Conservation (phyloP, 2,113 vertebrate genomes). For the Seriola dumerili region DNA sequence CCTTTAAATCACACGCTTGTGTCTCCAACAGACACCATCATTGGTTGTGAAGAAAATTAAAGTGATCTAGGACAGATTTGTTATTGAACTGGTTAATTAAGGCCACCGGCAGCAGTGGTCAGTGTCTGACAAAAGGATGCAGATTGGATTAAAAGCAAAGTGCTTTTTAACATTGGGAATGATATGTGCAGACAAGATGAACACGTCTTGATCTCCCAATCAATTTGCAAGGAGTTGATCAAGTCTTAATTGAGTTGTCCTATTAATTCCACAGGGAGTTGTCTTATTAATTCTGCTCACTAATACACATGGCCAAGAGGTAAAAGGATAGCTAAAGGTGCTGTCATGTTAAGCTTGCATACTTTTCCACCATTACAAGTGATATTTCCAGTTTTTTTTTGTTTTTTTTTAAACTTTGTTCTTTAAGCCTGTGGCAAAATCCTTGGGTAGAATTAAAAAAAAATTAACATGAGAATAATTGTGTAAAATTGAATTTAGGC, state of each 20-base stretch:
- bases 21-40: slow-evolving; percentile 61
- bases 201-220: slow-evolving; percentile 69
- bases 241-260: slow-evolving; percentile 81
- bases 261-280: slow-evolving; percentile 63
- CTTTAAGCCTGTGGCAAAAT: not conserved
- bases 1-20: slow-evolving; percentile 67
- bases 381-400: not conserved
- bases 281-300: slow-evolving; percentile 66
- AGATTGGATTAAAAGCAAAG: slow-evolving; percentile 71
- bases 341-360: slow-evolving; percentile 21
- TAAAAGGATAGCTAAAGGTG: slow-evolving; percentile 43
- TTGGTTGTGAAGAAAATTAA: slow-evolving; percentile 74
- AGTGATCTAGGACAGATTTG: slow-evolving; percentile 76
- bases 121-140: slow-evolving; percentile 68
- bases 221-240: slow-evolving; percentile 77
- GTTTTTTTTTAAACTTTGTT: not conserved
- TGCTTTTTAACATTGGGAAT: slow-evolving; percentile 62
- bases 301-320: slow-evolving; percentile 45
- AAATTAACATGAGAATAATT: not conserved
- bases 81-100: slow-evolving; percentile 82
- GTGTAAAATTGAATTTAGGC: not conserved
- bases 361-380: not conserved
- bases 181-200: slow-evolving; percentile 68
- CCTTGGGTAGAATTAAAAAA: not conserved
- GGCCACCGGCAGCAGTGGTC: slow-evolving; percentile 54